Conservation (phyloP, 1,140 invertebrate species). For the Archivesica marissinica region DNA sequence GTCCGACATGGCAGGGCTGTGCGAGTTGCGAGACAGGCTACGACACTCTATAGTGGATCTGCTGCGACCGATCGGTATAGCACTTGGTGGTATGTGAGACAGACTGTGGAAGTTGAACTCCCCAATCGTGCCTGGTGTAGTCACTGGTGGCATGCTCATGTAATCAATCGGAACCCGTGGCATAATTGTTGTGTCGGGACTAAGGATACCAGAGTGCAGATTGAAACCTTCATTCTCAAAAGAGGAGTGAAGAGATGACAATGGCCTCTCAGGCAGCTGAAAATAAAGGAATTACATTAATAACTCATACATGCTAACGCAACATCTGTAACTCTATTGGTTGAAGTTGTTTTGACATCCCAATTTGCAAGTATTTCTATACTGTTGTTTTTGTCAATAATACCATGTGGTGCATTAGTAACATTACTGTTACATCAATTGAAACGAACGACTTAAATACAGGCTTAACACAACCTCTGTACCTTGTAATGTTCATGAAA, state of each 20-base stretch:
- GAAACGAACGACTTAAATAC: too few species aligned
- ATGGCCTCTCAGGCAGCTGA: conserved; percentile 66
- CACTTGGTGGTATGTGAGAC: conserved; percentile 14
- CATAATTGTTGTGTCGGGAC: conserved; percentile 74
- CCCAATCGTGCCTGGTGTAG: conserved; percentile 41
- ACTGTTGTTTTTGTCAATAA: neutral
- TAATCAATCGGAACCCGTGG: conserved; percentile 58
- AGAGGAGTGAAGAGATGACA: conserved; percentile 81
- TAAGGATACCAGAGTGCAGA: conserved; percentile 83
- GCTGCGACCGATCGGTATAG: conserved; percentile 26
- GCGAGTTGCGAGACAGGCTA: conserved; percentile 75
- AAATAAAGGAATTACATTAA: neutral
- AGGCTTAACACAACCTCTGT: too few species aligned
- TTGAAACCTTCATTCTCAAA: conserved; percentile 83
- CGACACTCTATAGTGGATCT: conserved; percentile 50
- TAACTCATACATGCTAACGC: neutral
- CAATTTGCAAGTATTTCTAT: neutral
- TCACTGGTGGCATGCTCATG: conserved; percentile 39
- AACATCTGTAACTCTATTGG: too few species aligned
- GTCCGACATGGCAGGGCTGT: conserved; percentile 83
- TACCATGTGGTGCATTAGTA: neutral
- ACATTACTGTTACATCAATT: neutral
- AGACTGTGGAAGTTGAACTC: conserved; percentile 42
- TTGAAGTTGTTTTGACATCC: too few species aligned
- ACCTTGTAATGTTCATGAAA: too few species aligned